A percentile compares a stretch with the other conserved stretches of the same genome.
These are phyloP conservation scores for Coccyzus lansbergi DNA, from an alignment of 2,797 vertebrate species.

Conservation along the genomic window DNA sequence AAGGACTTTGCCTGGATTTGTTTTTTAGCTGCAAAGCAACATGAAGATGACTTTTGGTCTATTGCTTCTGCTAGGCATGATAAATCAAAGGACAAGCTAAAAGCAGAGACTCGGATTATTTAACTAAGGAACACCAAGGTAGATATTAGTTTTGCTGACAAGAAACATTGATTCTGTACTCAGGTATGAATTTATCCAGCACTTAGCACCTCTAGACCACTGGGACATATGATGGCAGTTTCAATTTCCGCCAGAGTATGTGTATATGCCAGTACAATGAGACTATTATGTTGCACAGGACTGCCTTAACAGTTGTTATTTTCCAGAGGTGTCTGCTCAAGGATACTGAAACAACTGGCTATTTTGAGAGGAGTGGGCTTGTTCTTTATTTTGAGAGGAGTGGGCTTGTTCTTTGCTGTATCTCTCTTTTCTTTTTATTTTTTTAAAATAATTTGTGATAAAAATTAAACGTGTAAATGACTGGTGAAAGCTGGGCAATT, in stretches of 20 bases:
- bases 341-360: background rate
- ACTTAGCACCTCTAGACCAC: background rate
- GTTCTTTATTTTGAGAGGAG: background rate
- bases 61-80: background rate
- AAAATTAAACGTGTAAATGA: background rate
- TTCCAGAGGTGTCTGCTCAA: background rate
- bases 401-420: background rate
- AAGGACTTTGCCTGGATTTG: background rate
- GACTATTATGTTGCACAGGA: background rate
- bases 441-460: background rate
- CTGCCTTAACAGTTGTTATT: background rate
- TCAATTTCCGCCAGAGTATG: background rate
- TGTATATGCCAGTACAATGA: background rate
- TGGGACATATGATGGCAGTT: background rate
- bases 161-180: background rate
- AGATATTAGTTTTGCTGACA: background rate
- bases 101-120: background rate
- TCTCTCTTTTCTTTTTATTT: background rate
- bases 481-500: background rate
- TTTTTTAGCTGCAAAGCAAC: background rate
- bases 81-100: background rate
- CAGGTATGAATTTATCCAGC: background rate
- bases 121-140: background rate
- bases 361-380: background rate
- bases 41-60: background rate